Conservation (phyloP, 1,140 invertebrate genomes). For the Euglossa dilemma region DNA sequence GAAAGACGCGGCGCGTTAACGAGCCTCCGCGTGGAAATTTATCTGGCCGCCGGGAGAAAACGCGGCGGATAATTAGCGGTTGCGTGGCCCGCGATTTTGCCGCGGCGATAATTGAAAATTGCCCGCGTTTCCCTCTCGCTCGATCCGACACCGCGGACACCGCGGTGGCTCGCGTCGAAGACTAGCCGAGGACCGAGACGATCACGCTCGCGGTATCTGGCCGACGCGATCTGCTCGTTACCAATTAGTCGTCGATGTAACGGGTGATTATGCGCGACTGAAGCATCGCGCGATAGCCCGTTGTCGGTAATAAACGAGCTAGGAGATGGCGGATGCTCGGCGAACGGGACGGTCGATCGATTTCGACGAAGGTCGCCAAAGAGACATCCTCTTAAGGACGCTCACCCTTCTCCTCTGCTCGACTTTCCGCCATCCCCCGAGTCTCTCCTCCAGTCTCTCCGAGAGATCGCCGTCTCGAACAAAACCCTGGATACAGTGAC, state of each 20-base stretch:
- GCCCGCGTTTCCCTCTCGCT: background rate
- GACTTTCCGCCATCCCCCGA: background rate
- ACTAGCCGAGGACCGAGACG: background rate
- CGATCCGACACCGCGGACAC: too few species aligned
- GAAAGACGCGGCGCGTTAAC: slow-evolving; percentile 2
- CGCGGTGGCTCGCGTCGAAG: slow-evolving; percentile 8
- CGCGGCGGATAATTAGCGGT: slow-evolving; percentile 43
- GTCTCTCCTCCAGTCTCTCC: too few species aligned
- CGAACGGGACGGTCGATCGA: slow-evolving; percentile 49
- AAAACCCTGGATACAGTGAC: background rate
- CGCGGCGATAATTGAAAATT: slow-evolving; percentile 55
- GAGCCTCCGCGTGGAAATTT: slow-evolving; percentile 36
- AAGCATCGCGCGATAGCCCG: slow-evolving; percentile 38
- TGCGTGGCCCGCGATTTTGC: slow-evolving; percentile 23
- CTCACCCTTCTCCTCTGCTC: slow-evolving; percentile 22
- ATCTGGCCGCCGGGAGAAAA: slow-evolving; percentile 22
- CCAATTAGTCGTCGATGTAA: slow-evolving; percentile 57
- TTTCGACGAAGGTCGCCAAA: slow-evolving; percentile 44
- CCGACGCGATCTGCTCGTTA: slow-evolving; percentile 37
- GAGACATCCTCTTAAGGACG: slow-evolving; percentile 26
- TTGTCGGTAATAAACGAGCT: slow-evolving; percentile 34
- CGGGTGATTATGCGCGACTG: slow-evolving; percentile 53
- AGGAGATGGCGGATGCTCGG: slow-evolving; percentile 23
- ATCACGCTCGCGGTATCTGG: slow-evolving; percentile 34
- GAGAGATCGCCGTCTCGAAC: background rate